Base-by-base conservation (phyloP, 2,888 invertebrate species). In the Parnassius orleans region DNA sequence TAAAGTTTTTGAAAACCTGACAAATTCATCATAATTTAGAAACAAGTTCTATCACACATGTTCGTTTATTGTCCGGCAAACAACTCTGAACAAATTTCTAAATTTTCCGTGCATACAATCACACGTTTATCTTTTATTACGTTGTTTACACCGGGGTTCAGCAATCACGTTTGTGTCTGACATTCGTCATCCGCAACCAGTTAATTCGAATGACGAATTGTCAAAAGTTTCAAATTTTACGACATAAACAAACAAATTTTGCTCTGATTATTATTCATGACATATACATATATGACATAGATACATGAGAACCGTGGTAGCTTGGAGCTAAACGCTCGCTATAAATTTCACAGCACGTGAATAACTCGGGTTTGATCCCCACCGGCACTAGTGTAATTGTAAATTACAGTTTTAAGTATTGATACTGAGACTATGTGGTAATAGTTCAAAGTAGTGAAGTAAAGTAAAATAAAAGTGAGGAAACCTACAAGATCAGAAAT, bases 111-210 rank as follows among this genome's bases (percentile, higher is more conserved):
- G 55, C 14, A 55, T 47, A 51, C 60, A 33, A 14, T 51, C 44
- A n/a, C 48, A 48, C 57, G 24, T 57, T 48, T 57, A 43, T 53
- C 53, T 62, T 57, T 33, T 62, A 62, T 62, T 53, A 57, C 24
- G 43, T 62, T 62, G 57, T 62, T 57, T 62, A 50, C 57, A 53
- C 24, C 9, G 61, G 51, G 24, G 41, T 46, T 15, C 57, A 43
- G 48, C 57, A 62, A 62, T 61, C 56, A 61, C 56, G 19, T n/a
- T 47, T 12, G 42, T 44, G 55, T 61, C 50, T 55, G 19, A 15
- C 24, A 12, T 47, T 41, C 48, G 44, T 47, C 42, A 14, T 14
- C 48, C 48, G 41, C 14, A 56, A 46, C 46, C 56, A 44, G 47
- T 47, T 19, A 41, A 61, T 51, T 51, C 52, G 41, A 12, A 53